phyloP scores from a whole-genome alignment of 2,888 invertebrate genomes.

The Euphydryas editha region DNA sequence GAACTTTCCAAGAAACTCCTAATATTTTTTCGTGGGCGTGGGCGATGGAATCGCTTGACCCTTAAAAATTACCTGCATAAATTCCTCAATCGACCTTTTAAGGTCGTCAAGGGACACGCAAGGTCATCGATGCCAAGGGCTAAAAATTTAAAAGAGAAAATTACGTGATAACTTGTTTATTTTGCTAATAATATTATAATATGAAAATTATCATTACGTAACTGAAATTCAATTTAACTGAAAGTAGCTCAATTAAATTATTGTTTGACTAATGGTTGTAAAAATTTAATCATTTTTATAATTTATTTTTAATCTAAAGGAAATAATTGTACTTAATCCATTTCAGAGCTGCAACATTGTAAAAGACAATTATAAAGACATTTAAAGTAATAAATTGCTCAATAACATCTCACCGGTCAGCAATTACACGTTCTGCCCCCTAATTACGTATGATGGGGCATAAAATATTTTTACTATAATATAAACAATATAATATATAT shows the following conservation, averaged over 20 bases:
- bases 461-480: slow-evolving; percentile 3
- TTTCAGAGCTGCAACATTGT: slow-evolving; percentile 27
- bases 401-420: slow-evolving; percentile 22
- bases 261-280: no score
- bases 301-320: not conserved
- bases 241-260: no score
- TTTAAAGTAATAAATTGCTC: slow-evolving; percentile 32
- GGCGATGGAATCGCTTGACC: slow-evolving; percentile 25
- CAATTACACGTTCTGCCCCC: slow-evolving; percentile 24
- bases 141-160: not conserved
- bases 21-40: slow-evolving; percentile 16
- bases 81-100: slow-evolving; percentile 33
- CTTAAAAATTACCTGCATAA: slow-evolving; percentile 18
- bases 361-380: slow-evolving; percentile 34
- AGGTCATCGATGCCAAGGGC: not conserved
- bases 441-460: slow-evolving; percentile 22
- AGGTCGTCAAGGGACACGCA: slow-evolving; percentile 20
- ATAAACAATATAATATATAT: not conserved
- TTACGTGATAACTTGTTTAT: not conserved
- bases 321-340: slow-evolving; percentile 1
- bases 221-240: no score
- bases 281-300: not conserved
- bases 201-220: no score
- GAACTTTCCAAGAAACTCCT: slow-evolving; percentile 22
- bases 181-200: no score